These are phyloP conservation scores for Bombus fervidus DNA, from an alignment of 1,140 invertebrate species.

Conservation along the genomic window DNA sequence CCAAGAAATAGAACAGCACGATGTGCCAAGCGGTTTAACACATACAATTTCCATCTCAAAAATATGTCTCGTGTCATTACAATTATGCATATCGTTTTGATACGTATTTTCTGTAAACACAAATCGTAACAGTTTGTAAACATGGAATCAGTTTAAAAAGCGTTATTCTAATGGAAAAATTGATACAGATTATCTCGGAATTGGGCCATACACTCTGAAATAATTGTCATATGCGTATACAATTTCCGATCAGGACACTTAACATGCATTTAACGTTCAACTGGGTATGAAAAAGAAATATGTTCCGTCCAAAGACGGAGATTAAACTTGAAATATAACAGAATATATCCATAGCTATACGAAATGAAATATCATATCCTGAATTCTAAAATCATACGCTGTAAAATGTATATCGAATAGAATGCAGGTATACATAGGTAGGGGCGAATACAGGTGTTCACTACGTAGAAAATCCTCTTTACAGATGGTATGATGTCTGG, in stretches of 20 bases:
- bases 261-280: neutral
- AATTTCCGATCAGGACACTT: neutral
- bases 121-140: too few species aligned
- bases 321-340: neutral
- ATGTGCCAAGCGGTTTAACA: neutral
- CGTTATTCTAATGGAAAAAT: too few species aligned
- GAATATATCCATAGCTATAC: too few species aligned
- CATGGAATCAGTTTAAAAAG: too few species aligned
- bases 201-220: neutral
- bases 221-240: neutral
- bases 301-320: neutral
- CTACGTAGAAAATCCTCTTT: slow-evolving; percentile 66
- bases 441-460: slow-evolving; percentile 26
- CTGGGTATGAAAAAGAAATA: neutral
- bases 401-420: neutral
- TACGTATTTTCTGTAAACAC: too few species aligned
- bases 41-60: neutral
- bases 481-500: slow-evolving; percentile 37
- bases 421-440: neutral
- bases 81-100: neutral
- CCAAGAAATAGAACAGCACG: slow-evolving; percentile 36
- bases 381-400: slow-evolving; percentile 5
- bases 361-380: neutral
- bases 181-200: too few species aligned
- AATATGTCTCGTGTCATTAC: neutral